phyloP scores from a whole-genome alignment of 1,140 invertebrate species.

The Drosophila tristis region DNA sequence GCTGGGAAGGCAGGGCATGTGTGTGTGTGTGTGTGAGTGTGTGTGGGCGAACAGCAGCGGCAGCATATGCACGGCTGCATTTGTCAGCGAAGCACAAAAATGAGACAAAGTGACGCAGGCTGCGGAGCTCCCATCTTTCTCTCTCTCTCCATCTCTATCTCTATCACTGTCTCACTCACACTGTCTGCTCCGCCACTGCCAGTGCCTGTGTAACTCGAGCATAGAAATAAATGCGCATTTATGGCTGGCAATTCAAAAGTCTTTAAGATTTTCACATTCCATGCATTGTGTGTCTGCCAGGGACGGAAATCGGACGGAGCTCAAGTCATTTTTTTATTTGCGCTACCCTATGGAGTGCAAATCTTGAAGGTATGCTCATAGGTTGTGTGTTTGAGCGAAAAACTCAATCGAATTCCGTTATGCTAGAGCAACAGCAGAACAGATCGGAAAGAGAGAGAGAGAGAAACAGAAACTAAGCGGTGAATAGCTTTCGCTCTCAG shows the following conservation, averaged over 20 bases:
- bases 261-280: slow-evolving; percentile 83
- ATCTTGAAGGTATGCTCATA: not conserved
- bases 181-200: slow-evolving; percentile 14
- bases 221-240: slow-evolving; percentile 83
- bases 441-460: too few species aligned
- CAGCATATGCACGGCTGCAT: slow-evolving; percentile 80
- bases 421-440: too few species aligned
- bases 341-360: slow-evolving; percentile 21
- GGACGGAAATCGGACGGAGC: slow-evolving; percentile 60
- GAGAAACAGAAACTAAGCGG: too few species aligned
- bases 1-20: slow-evolving; percentile 6
- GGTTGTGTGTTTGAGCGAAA: not conserved
- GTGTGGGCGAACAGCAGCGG: slow-evolving; percentile 28
- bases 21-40: slow-evolving; percentile 40
- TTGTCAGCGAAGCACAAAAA: slow-evolving; percentile 82
- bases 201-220: slow-evolving; percentile 66
- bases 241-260: slow-evolving; percentile 82
- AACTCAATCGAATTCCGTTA: too few species aligned
- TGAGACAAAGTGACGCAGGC: slow-evolving; percentile 79
- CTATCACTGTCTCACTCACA: slow-evolving; percentile 13
- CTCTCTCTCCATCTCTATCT: slow-evolving; percentile 15
- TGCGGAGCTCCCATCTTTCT: slow-evolving; percentile 29
- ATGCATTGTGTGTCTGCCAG: slow-evolving; percentile 75
- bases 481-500: too few species aligned
- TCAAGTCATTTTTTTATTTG: slow-evolving; percentile 56